A percentile compares a stretch with the other conserved stretches of the same genome.
Conservation (phyloP, 2,888 invertebrate species). For the Lasioglossum pauxillum region DNA sequence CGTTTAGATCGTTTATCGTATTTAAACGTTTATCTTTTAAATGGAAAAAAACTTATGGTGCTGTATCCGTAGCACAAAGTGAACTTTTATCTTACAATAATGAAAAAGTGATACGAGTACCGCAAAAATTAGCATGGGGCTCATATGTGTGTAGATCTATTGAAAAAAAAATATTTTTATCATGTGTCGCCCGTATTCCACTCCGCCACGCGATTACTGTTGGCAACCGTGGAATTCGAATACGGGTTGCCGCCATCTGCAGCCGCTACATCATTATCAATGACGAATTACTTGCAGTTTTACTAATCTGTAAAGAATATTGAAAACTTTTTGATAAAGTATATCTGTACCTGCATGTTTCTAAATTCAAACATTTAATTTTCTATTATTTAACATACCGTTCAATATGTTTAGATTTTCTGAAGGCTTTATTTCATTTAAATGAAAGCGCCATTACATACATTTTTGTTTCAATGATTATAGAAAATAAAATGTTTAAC, state of each 20-base stretch:
- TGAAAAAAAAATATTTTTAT: slow-evolving; percentile 21
- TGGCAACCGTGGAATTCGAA: slow-evolving; percentile 12
- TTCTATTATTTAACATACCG: not conserved
- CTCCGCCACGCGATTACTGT: slow-evolving; percentile 11
- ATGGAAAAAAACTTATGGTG: not conserved
- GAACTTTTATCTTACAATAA: not conserved
- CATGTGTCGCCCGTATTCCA: slow-evolving; percentile 38
- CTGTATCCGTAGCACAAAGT: not conserved
- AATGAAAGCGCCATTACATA: not conserved
- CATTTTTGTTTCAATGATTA: not conserved
- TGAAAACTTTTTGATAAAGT: not conserved
- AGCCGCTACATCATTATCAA: not conserved
- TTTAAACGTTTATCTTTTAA: not conserved
- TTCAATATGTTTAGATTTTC: not conserved
- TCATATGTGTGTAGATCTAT: not conserved
- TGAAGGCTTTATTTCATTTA: not conserved
- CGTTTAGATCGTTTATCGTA: no score
- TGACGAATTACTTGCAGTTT: not conserved
- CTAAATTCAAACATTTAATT: not conserved
- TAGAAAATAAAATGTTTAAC: not conserved
- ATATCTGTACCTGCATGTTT: not conserved
- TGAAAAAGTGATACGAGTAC: slow-evolving; percentile 1
- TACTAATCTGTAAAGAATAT: not conserved
- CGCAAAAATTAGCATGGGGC: not conserved
- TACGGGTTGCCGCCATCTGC: slow-evolving; percentile 37